Conservation (phyloP, 2,113 vertebrate species). For the Tragelaphus strepsiceros region DNA sequence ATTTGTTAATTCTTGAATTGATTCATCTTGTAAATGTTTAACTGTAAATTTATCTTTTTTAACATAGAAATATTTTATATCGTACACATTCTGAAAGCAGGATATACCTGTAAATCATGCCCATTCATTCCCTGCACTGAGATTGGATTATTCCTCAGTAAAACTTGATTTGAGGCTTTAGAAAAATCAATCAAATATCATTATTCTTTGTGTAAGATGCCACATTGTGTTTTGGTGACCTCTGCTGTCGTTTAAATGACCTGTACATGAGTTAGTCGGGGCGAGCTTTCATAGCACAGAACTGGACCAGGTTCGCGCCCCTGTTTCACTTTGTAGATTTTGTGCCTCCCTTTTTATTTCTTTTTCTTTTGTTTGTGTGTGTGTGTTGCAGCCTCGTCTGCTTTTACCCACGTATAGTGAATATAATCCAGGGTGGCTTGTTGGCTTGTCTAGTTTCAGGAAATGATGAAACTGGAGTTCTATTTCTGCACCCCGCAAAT, state of each 20-base stretch:
- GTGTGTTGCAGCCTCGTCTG: neutral
- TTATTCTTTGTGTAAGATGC: constrained; percentile 36
- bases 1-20: neutral
- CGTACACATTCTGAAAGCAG: constrained; percentile 3
- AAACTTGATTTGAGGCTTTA: constrained; percentile 33
- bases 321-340: neutral
- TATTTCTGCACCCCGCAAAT: neutral
- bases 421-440: neutral
- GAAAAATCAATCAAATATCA: constrained; percentile 40
- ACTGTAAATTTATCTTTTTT: neutral
- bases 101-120: neutral
- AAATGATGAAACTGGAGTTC: neutral
- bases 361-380: neutral
- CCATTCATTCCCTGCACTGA: constrained; percentile 12
- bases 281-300: neutral
- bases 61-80: neutral
- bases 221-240: constrained; percentile 30
- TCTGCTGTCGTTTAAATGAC: neutral
- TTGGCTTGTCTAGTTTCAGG: neutral
- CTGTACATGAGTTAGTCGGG: neutral
- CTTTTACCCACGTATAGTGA: neutral
- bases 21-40: constrained; percentile 11
- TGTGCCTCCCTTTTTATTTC: neutral
- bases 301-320: neutral
- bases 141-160: constrained; percentile 40